A percentile compares a stretch with the other conserved stretches of the same genome.
Conservation (phyloP, 2,888 invertebrate genomes). For the Belgica antarctica region DNA sequence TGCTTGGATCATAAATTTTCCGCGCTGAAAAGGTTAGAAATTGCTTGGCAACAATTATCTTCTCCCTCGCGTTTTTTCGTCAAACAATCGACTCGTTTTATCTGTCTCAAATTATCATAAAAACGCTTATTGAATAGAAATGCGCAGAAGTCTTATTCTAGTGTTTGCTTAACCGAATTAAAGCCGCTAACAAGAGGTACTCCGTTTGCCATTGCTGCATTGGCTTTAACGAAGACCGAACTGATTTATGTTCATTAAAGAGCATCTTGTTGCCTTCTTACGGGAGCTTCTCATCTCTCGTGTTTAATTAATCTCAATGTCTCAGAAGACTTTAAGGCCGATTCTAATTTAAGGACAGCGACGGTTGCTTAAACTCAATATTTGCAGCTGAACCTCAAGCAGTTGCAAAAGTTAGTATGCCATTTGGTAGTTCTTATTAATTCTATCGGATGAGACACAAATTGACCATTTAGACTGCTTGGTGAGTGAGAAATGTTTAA, state of each 20-base stretch:
- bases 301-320: not conserved
- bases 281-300: too few relatives aligned
- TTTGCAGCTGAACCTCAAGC: not conserved
- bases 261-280: too few relatives aligned
- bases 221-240: too few relatives aligned
- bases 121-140: conserved; percentile 17
- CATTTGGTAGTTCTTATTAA: too few relatives aligned
- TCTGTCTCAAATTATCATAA: not conserved
- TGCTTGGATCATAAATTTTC: not conserved
- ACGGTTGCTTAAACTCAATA: not conserved
- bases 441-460: too few relatives aligned
- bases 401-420: too few relatives aligned
- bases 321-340: not conserved
- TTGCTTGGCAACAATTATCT: conserved; percentile 5
- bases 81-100: conserved; percentile 12
- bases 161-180: not conserved
- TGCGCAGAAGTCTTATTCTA: conserved; percentile 10
- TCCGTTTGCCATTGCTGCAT: too few relatives aligned
- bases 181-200: conserved; percentile 17
- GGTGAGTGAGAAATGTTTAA: too few relatives aligned
- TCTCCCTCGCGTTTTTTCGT: not conserved
- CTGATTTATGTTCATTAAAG: too few relatives aligned
- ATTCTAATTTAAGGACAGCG: not conserved
- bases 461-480: too few relatives aligned
- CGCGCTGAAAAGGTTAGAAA: not conserved